Base-by-base conservation (phyloP, 2,113 vertebrate genomes). In the Dromas ardeola region DNA sequence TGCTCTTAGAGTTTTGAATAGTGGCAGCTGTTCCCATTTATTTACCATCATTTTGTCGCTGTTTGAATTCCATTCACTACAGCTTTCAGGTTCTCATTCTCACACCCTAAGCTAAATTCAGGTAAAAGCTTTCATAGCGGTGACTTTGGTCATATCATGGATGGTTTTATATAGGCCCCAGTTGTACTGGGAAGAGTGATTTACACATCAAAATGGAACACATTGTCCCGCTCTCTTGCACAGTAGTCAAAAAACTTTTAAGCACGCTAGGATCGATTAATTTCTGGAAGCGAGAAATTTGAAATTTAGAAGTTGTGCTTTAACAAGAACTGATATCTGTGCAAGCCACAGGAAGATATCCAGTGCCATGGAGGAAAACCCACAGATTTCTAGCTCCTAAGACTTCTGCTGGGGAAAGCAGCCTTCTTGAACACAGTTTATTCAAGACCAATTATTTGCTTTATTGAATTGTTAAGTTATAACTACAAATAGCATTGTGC, bases 11-110 rank as follows among this genome's bases (percentile, higher is more conserved):
- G 69, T 59, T 94, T 96, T 96, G 77, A 86, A 92, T 86, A 88
- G 82, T 73, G n/a, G 59, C 90, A 97, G 86, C 81, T 96, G 88
- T 72, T 95, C 19, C 22, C 23, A 40, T 96, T 93, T 96, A 84
- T 84, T 96, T 97, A 71, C 59, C 49, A 81, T 42, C 1, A 17
- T 90, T 97, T 87, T 97, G 63, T 95, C 22, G 0, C n/a, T 81
- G 71, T 72, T 77, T 84, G 52, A 61, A 43, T 94, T 93, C 82
- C 96, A 45, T 63, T 95, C 65, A 84, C 29, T 91, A 26, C 49
- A 77, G 63, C 67, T 91, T 81, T 94, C 69, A 88, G 66, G 42
- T 93, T 86, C 42, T 66, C 90, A 74, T 85, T 94, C 34, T 92
- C 42, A 29, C 11, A 82, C 82, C n/a, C 55, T 90, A 80, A 94